Evolutionary conservation across 2,888 invertebrate genomes (phyloP).

Genomic region (Allygus modestus): DNA sequence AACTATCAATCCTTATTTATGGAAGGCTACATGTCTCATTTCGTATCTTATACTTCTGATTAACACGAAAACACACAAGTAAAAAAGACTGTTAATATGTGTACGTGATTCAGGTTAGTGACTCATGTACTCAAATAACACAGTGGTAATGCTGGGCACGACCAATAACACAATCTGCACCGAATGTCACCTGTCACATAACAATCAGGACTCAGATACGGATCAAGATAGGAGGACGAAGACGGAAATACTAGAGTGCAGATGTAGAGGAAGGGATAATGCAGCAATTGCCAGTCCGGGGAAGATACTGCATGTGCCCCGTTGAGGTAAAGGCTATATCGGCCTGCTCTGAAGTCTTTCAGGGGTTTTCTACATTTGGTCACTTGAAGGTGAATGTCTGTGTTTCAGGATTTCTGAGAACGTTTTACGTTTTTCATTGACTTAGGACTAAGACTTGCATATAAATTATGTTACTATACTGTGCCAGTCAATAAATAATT

Average conservation of each 20-base stretch:
- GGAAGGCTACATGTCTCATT: too few relatives aligned
- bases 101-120: not conserved
- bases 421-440: not conserved
- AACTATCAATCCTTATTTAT: too few relatives aligned
- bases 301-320: not conserved
- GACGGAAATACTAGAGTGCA: not conserved
- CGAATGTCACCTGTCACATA: constrained; percentile 5
- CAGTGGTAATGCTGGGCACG: not conserved
- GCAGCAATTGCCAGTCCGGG: constrained; percentile 2
- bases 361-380: not conserved
- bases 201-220: not conserved
- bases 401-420: not conserved
- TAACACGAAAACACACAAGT: not conserved
- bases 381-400: not conserved
- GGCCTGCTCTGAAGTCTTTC: not conserved
- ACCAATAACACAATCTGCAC: not conserved
- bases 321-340: not conserved
- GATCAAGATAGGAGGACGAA: not conserved
- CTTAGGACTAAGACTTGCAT: not conserved
- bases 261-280: not conserved
- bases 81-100: not conserved
- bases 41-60: too few relatives aligned
- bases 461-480: too few relatives aligned
- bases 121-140: not conserved
- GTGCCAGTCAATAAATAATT: too few relatives aligned